Base-by-base conservation (phyloP, 2,797 vertebrate genomes). In the Macrochelys suwanniensis region DNA sequence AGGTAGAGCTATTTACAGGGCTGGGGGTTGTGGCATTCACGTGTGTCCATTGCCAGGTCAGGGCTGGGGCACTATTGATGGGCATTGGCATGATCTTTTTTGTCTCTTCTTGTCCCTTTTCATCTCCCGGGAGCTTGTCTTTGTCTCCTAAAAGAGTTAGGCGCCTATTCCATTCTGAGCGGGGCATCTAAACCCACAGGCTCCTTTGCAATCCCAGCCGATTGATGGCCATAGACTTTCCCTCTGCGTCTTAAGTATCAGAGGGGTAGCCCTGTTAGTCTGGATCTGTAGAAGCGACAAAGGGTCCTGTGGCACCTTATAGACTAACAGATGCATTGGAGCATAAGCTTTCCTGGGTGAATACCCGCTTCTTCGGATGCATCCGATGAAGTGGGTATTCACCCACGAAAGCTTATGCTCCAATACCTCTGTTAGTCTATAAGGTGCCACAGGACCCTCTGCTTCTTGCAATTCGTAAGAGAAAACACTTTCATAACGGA, bases 1-100 rank as follows among this genome's bases (percentile, higher is more conserved):
- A 5, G 11, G 23, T 10, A 65, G 71, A 33, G 49, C 6, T 1
- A 37, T 12, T 5, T 21, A 5, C 3, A 10, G 65, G n/a, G n/a
- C 6, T 68, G 65, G 16, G 7, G 65, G 1, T 17, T 68, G 65
- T 37, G 61, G 33, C 59, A 17, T n/a, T 10, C 33, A 19, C 61
- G 19, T 9, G 15, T n/a, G 61, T 10, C 33, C 19, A 33, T 65
- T 19, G 61, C 31, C 7, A 65, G 61, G 4, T 5, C n/a, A 11
- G 17, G 19, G 5, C 2, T 21, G n/a, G 65, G n/a, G n/a, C n/a
- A n/a, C n/a, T 21, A 37, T 9, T 9, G 3, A 4, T 16, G 15
- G 31, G 33, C 13, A 33, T 3, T 61, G 31, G 31, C 16, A 61
- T 16, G 15, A 33, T 17, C 31, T 16, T 68, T 3, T 7, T 37